Conservation (phyloP, 2,888 invertebrate species). For the Nasonia oneida region DNA sequence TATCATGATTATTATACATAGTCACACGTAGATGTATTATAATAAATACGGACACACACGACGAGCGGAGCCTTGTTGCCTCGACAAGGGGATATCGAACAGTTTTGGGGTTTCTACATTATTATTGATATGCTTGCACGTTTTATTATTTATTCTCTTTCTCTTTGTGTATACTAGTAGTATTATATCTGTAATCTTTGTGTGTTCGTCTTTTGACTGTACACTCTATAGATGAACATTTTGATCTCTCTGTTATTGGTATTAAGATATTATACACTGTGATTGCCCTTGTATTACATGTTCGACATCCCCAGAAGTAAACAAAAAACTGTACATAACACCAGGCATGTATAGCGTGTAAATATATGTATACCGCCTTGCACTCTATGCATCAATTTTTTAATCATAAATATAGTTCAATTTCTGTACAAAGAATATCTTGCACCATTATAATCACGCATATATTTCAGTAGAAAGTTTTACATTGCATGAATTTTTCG, state of each 20-base stretch:
- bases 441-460: constrained; percentile 5
- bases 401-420: neutral
- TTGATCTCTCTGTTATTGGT: neutral
- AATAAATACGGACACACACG: neutral
- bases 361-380: constrained; percentile 18
- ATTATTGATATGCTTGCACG: neutral
- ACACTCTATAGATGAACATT: neutral
- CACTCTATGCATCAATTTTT: constrained; percentile 22
- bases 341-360: constrained; percentile 46
- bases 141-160: neutral
- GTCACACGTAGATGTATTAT: neutral
- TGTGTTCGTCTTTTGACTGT: neutral
- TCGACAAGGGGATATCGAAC: constrained; percentile 39
- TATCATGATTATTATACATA: constrained; percentile 25
- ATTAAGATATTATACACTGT: neutral
- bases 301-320: constrained; percentile 50
- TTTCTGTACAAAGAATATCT: constrained; percentile 37
- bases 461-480: constrained; percentile 18
- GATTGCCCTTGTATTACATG: neutral
- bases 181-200: neutral
- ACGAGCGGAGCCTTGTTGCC: constrained; percentile 15
- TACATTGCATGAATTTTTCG: constrained; percentile 25
- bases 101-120: neutral
- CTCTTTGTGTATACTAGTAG: neutral
- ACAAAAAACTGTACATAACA: constrained; percentile 33